A percentile compares a stretch with the other conserved stretches of the same genome.
These are phyloP conservation scores for Paramuricea clavata DNA, from an alignment of 92 coral and sea anemone species.

Conservation along the genomic window DNA sequence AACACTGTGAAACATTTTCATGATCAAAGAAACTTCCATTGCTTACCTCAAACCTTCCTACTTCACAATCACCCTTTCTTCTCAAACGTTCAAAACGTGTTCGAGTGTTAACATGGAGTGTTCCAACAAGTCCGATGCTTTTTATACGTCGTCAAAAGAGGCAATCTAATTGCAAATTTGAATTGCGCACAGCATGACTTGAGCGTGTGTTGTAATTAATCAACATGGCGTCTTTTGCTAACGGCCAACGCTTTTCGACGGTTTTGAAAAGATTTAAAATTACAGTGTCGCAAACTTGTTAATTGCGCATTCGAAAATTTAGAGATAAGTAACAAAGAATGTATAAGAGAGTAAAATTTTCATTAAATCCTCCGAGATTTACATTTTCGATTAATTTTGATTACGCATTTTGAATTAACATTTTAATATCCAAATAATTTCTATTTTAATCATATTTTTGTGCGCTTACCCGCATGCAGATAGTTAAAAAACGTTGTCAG, in stretches of 20 bases:
- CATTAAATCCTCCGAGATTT: neutral
- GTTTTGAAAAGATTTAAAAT: conserved; percentile 1
- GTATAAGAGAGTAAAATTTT: neutral
- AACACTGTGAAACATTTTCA: no score
- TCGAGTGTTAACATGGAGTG: neutral
- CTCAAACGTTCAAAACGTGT: neutral
- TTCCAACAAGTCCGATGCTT: neutral
- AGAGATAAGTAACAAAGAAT: neutral
- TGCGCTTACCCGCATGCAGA: neutral
- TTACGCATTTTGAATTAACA: neutral
- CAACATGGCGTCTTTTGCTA: neutral
- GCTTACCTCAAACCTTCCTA: no score
- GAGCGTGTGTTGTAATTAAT: neutral
- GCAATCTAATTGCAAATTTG: neutral
- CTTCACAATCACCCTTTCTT: no score
- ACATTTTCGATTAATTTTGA: neutral
- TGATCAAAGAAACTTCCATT: no score
- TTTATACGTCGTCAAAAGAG: neutral
- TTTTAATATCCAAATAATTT: neutral
- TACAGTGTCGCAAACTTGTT: neutral
- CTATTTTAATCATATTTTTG: neutral
- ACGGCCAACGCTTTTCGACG: neutral
- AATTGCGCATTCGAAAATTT: neutral
- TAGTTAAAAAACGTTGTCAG: no score
- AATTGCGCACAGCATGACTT: neutral